A percentile compares a stretch with the other conserved stretches of the same genome.
phyloP scores from a whole-genome alignment of 23 tunicate genomes.

The Trididemnum nubilum region DNA sequence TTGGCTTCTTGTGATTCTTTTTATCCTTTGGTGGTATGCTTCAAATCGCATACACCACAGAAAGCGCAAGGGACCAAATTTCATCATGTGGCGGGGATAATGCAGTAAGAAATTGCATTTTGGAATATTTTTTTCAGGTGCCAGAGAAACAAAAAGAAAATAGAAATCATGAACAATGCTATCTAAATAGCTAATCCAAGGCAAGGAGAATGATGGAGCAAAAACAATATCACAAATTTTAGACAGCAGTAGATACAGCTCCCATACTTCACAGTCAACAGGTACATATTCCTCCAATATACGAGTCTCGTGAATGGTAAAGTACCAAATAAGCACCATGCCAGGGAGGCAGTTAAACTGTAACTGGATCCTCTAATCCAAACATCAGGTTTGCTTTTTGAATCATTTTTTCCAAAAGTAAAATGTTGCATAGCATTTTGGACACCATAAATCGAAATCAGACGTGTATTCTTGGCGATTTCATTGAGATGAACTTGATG shows the following conservation, averaged over 20 bases:
- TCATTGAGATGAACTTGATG: background rate
- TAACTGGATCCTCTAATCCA: background rate
- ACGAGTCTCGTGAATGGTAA: no score
- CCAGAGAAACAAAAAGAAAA: background rate
- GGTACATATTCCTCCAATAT: background rate
- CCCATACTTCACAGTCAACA: conserved; percentile 18
- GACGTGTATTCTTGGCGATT: background rate
- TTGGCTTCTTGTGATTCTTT: conserved; percentile 6
- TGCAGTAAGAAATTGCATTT: conserved; percentile 8
- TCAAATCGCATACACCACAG: conserved; percentile 26
- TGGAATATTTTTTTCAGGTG: conserved; percentile 3
- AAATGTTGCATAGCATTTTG: background rate
- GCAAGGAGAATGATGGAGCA: conserved; percentile 6
- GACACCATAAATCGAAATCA: background rate
- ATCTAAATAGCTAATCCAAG: conserved; percentile 18
- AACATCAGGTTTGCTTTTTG: conserved; percentile 13
- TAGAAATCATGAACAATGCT: conserved; percentile 21
- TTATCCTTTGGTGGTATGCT: conserved; percentile 18
- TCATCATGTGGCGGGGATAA: background rate
- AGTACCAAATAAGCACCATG: conserved; percentile 16
- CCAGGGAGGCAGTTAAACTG: background rate
- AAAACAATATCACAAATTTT: conserved; percentile 27
- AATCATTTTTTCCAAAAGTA: conserved; percentile 5
- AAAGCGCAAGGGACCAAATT: conserved; percentile 7
- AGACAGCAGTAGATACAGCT: background rate